These are phyloP conservation scores for Eolophus roseicapilla DNA, from an alignment of 2,113 vertebrate genomes.

Conservation along the genomic window DNA sequence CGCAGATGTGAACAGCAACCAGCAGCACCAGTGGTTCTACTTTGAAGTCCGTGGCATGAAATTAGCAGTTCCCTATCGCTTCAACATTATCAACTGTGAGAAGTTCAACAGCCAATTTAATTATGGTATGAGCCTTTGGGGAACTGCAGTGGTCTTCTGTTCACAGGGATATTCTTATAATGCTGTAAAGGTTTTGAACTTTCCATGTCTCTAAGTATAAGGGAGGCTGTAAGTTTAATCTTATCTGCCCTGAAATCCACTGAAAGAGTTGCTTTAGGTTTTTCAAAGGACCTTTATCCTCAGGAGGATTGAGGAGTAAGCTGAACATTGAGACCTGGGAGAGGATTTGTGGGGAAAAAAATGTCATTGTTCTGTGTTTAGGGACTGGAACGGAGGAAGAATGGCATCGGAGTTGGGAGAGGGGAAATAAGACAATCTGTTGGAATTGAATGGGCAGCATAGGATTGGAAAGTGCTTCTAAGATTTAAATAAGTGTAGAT, in stretches of 20 bases:
- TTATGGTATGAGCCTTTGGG: slow-evolving; percentile 79
- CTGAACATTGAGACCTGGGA: not conserved
- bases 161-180: not conserved
- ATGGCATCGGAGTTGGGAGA: not conserved
- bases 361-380: not conserved
- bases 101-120: slow-evolving; percentile 96
- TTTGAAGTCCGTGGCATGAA: slow-evolving; percentile 87
- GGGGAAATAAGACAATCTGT: not conserved
- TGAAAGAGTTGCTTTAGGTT: not conserved
- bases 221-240: not conserved
- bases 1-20: slow-evolving; percentile 80
- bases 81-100: slow-evolving; percentile 96
- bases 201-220: not conserved
- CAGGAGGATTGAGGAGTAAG: not conserved
- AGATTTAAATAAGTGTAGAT: not conserved
- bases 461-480: not conserved
- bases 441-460: not conserved
- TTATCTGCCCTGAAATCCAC: not conserved
- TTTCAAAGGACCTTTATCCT: not conserved
- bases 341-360: not conserved
- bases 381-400: not conserved
- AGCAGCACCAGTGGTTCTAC: slow-evolving; percentile 93
- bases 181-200: not conserved
- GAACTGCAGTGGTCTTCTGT: not conserved
- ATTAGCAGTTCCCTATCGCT: slow-evolving; percentile 78